phyloP scores from a whole-genome alignment of 2,888 invertebrate genomes.

The Apomyelois bistriatella region DNA sequence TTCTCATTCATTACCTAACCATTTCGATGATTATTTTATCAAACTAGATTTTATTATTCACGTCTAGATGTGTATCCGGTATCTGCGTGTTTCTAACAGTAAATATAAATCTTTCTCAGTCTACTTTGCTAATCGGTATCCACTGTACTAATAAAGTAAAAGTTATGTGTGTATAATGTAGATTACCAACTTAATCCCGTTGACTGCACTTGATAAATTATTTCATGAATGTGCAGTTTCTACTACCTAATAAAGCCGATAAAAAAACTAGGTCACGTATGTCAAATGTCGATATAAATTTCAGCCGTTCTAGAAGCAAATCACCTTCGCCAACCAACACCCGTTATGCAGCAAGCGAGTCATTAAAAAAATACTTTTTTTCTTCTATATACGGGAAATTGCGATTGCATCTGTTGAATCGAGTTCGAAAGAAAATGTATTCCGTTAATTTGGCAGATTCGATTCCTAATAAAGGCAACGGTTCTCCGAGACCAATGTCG shows the following conservation, averaged over 20 bases:
- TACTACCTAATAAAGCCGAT: neutral
- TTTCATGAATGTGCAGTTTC: neutral
- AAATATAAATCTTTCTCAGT: no score
- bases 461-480: conserved; percentile 46
- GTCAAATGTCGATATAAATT: conserved; percentile 6
- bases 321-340: conserved; percentile 7
- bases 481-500: conserved; percentile 42
- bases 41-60: no score
- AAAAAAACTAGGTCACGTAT: conserved; percentile 1
- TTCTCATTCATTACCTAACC: no score
- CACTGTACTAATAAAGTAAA: no score
- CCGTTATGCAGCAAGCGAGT: neutral
- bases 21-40: no score
- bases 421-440: conserved; percentile 23
- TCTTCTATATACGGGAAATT: conserved; percentile 5
- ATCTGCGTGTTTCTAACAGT: no score
- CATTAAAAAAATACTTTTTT: neutral
- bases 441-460: conserved; percentile 35
- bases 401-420: conserved; percentile 9
- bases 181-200: no score
- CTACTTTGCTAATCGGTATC: no score
- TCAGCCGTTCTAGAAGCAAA: conserved; percentile 10
- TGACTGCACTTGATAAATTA: no score
- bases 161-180: no score
- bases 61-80: no score